Percentiles rank a stretch among this genome's conserved stretches.
Conservation (phyloP, 2,113 vertebrate species). For the Pogona vitticeps region DNA sequence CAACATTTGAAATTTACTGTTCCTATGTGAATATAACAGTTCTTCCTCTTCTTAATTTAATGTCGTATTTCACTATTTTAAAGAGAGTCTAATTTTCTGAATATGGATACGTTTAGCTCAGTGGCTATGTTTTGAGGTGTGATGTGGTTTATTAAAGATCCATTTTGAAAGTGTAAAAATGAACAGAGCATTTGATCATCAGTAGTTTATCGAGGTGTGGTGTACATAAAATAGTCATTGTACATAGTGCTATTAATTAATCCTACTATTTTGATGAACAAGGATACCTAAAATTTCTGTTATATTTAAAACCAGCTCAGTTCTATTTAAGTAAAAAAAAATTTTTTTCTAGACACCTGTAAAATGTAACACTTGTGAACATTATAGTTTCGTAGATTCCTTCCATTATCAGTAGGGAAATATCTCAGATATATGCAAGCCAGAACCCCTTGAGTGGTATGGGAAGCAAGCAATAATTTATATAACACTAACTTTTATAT, state of each 20-base stretch:
- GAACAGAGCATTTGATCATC: neutral
- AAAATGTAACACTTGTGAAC: neutral
- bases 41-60: neutral
- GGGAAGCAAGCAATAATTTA: neutral
- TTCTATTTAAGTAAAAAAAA: neutral
- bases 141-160: neutral
- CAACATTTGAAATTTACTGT: neutral
- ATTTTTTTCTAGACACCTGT: neutral
- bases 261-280: neutral
- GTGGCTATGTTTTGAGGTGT: neutral
- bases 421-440: neutral
- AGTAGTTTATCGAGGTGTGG: neutral
- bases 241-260: neutral
- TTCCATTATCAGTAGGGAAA: neutral
- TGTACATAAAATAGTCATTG: neutral
- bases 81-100: too few species aligned
- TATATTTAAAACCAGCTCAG: neutral
- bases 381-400: neutral
- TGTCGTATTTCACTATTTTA: neutral
- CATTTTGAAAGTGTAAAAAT: neutral
- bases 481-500: neutral
- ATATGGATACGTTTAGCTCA: neutral
- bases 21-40: neutral
- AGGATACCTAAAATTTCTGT: neutral
- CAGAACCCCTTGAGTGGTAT: neutral